These are phyloP conservation scores for Erpetoichthys calabaricus DNA, from an alignment of 2,797 vertebrate genomes.

Conservation along the genomic window DNA sequence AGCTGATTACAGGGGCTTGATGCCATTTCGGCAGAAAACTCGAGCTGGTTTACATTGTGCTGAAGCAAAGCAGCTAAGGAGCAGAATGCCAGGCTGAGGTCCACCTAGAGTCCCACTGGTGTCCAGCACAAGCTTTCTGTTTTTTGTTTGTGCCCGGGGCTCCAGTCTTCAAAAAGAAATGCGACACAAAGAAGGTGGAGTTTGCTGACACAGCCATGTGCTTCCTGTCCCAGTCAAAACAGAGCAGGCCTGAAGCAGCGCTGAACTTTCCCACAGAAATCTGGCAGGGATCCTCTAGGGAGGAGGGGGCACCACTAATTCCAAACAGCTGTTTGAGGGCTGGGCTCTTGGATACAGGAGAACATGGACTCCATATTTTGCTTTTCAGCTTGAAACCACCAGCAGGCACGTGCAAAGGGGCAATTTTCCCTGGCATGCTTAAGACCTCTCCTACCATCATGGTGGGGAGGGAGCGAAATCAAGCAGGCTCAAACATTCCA, in stretches of 20 bases:
- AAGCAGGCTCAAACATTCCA: too few species aligned
- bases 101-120: background rate
- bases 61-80: too few species aligned
- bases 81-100: background rate
- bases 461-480: too few species aligned
- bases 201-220: background rate
- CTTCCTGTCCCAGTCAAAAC: background rate
- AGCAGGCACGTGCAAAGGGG: too few species aligned
- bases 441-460: too few species aligned
- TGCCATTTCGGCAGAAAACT: too few species aligned
- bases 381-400: too few species aligned
- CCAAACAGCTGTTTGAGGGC: constrained; percentile 1
- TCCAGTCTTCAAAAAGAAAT: background rate
- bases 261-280: background rate
- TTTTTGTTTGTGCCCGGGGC: background rate
- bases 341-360: background rate
- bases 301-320: background rate
- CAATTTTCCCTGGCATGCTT: too few species aligned
- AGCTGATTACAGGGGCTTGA: too few species aligned
- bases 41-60: too few species aligned
- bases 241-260: background rate
- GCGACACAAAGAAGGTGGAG: background rate
- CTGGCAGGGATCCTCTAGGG: background rate
- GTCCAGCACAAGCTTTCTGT: background rate
- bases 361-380: too few species aligned